phyloP scores from a whole-genome alignment of 2,797 vertebrate species.

The Mus spretus region DNA sequence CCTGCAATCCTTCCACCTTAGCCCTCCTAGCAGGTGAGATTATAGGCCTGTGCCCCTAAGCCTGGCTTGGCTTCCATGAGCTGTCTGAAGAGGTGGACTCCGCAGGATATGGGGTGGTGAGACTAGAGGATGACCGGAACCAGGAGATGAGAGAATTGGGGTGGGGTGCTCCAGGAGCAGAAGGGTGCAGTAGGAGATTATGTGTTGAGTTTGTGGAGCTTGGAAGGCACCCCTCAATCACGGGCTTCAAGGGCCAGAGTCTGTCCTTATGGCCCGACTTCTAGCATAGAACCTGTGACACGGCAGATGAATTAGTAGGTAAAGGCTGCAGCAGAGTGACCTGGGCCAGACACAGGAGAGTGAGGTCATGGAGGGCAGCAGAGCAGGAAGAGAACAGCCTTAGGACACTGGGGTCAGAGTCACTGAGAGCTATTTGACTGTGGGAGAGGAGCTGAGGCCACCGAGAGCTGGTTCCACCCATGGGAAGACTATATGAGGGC shows the following conservation, averaged over 20 bases:
- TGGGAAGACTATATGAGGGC: neutral
- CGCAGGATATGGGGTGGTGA: neutral
- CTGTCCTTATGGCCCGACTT: neutral
- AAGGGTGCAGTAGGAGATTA: neutral
- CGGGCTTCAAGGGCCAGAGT: neutral
- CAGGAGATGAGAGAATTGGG: neutral
- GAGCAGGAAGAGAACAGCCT: neutral
- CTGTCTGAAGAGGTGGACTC: neutral
- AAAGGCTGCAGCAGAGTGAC: neutral
- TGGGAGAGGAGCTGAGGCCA: neutral
- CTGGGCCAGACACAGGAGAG: neutral
- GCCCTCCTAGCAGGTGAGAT: neutral
- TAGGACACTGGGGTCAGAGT: neutral
- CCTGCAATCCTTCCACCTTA: neutral
- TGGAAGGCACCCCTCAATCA: neutral
- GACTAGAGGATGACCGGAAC: neutral
- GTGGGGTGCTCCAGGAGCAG: neutral
- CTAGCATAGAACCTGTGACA: neutral
- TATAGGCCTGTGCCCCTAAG: neutral
- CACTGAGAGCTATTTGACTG: neutral
- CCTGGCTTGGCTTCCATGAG: neutral
- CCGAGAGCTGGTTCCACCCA: neutral
- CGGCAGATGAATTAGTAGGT: neutral
- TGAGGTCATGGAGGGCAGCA: neutral
- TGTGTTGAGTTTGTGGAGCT: slow-evolving; percentile 20